Evolutionary conservation across 2,113 vertebrate species (phyloP).

Genomic region (Propithecus coquereli): DNA sequence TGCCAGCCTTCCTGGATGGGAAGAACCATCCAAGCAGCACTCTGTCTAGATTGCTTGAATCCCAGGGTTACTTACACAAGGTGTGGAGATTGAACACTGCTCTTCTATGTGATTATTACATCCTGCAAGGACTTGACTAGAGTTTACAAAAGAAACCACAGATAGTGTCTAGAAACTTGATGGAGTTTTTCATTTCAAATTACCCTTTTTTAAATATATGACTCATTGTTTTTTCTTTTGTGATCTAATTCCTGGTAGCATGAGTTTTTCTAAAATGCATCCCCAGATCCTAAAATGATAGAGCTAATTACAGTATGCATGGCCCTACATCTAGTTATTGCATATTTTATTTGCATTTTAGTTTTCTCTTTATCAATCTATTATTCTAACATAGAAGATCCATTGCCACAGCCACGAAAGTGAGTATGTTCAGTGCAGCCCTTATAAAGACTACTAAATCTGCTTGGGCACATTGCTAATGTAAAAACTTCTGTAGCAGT

Average conservation of each 20-base stretch:
- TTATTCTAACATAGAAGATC: background rate
- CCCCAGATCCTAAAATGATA: background rate
- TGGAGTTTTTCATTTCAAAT: background rate
- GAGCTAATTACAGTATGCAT: background rate
- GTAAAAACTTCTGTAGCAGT: background rate
- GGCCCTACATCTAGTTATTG: background rate
- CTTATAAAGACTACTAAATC: background rate
- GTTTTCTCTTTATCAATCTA: background rate
- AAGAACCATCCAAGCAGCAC: background rate
- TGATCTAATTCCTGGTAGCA: background rate
- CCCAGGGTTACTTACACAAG: background rate
- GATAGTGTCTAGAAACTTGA: background rate
- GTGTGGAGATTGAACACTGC: background rate
- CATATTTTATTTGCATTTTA: background rate
- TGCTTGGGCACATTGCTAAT: background rate
- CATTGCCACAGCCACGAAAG: background rate
- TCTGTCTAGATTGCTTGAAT: background rate
- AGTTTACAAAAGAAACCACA: background rate
- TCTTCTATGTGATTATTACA: background rate
- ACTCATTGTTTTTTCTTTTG: background rate
- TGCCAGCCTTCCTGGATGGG: background rate
- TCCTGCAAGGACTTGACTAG: background rate
- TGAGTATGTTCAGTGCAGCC: background rate
- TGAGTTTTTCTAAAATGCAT: background rate
- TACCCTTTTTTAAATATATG: background rate